phyloP scores from a whole-genome alignment of 2,888 invertebrate genomes.

The Anoplius nigerrimus region DNA sequence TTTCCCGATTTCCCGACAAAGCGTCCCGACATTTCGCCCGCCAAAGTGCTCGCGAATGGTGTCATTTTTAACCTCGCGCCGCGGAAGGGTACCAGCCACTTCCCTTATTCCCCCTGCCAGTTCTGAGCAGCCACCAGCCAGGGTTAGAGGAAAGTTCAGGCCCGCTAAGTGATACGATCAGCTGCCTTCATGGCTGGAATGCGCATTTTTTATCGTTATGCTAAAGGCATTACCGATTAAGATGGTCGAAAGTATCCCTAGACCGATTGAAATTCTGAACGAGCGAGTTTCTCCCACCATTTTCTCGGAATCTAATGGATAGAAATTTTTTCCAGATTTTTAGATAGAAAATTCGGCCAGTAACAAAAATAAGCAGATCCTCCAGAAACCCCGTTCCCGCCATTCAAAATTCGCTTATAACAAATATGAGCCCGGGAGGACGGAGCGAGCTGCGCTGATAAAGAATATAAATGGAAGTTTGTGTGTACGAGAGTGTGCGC shows the following conservation, averaged over 20 bases:
- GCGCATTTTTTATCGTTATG: constrained; percentile 25
- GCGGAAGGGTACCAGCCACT: constrained; percentile 27
- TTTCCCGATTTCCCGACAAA: constrained; percentile 68
- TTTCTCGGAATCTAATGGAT: no score
- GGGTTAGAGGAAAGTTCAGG: constrained; percentile 3
- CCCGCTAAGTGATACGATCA: constrained; percentile 22
- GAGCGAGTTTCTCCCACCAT: no score
- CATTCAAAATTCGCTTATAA: no score
- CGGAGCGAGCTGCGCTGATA: no score
- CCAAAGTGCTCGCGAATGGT: constrained; percentile 68
- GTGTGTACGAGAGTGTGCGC: no score
- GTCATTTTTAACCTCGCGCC: constrained; percentile 64
- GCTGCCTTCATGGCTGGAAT: neutral
- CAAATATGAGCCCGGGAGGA: no score
- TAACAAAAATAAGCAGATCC: constrained; percentile 2
- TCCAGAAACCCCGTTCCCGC: neutral
- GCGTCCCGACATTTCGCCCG: constrained; percentile 58
- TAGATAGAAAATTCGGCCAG: no score
- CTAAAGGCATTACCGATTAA: no score
- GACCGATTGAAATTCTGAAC: no score
- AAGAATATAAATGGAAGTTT: no score
- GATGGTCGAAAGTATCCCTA: no score
- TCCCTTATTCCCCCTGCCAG: constrained; percentile 25
- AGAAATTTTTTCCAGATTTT: no score
- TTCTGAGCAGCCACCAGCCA: constrained; percentile 23